Percentiles rank a stretch among this genome's conserved stretches.
These are phyloP conservation scores for Xestia ashworthii DNA, from an alignment of 2,888 invertebrate genomes.

Conservation along the genomic window DNA sequence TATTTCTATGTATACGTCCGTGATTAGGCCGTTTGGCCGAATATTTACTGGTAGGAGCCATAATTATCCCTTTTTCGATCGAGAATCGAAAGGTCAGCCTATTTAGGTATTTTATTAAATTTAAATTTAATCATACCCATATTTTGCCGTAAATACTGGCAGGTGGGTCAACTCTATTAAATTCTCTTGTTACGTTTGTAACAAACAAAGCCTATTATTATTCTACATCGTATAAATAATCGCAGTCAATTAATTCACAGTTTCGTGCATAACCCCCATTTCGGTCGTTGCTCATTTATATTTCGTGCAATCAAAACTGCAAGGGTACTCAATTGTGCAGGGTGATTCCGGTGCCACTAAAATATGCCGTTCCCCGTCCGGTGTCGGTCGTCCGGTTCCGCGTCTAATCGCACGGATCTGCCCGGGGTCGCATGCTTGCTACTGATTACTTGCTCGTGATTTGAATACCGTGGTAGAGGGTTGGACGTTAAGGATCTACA, in stretches of 20 bases:
- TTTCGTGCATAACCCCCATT: slow-evolving; percentile 36
- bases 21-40: neutral
- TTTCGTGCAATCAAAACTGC: slow-evolving; percentile 55
- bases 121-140: neutral
- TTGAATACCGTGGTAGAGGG: slow-evolving; percentile 20
- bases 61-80: slow-evolving; percentile 9
- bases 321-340: slow-evolving; percentile 60
- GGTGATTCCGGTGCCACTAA: slow-evolving; percentile 55
- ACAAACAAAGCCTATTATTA: slow-evolving; percentile 10
- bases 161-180: neutral
- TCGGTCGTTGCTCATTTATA: slow-evolving; percentile 34
- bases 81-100: neutral
- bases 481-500: neutral
- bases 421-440: slow-evolving; percentile 52
- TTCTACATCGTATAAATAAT: slow-evolving; percentile 13
- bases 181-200: neutral
- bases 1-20: neutral
- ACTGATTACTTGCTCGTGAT: slow-evolving; percentile 57
- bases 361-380: slow-evolving; percentile 50
- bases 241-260: slow-evolving; percentile 27
- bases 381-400: slow-evolving; percentile 41
- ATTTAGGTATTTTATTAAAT: neutral
- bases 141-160: neutral
- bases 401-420: slow-evolving; percentile 55
- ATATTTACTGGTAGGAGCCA: neutral